phyloP scores from a whole-genome alignment of 2,888 invertebrate genomes.

The Ectemnius lituratus region DNA sequence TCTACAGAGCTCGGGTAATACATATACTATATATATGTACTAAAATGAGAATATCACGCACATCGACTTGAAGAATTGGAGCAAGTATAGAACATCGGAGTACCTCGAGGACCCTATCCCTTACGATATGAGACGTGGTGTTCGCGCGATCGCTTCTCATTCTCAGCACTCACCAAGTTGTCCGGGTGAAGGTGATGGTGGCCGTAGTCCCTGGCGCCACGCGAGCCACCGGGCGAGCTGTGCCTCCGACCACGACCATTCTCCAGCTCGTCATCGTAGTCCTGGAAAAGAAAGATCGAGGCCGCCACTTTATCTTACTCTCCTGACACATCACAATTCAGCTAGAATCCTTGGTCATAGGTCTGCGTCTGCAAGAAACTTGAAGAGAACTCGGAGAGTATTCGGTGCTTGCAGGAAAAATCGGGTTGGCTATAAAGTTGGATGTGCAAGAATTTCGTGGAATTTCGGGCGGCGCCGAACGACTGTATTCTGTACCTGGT shows the following conservation, averaged over 20 bases:
- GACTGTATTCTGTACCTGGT: constrained; percentile 70
- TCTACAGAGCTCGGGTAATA: too few species aligned
- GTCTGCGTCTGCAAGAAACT: not conserved
- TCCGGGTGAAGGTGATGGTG: constrained; percentile 74
- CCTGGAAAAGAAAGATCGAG: constrained; percentile 77
- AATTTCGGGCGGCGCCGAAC: too few species aligned
- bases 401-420: too few species aligned
- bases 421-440: too few species aligned
- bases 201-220: constrained; percentile 80
- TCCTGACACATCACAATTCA: not conserved
- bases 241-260: constrained; percentile 83
- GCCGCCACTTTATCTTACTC: constrained; percentile 31
- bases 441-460: too few species aligned
- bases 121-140: not conserved
- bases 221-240: constrained; percentile 85
- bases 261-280: constrained; percentile 86
- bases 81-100: too few species aligned
- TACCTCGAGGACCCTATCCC: too few species aligned
- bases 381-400: too few species aligned
- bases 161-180: constrained; percentile 75
- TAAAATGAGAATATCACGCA: too few species aligned
- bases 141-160: not conserved
- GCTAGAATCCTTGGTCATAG: too few species aligned
- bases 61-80: too few species aligned
- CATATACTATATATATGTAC: too few species aligned